Conservation (phyloP, 2,797 vertebrate species). For the Lerista edwardsae region DNA sequence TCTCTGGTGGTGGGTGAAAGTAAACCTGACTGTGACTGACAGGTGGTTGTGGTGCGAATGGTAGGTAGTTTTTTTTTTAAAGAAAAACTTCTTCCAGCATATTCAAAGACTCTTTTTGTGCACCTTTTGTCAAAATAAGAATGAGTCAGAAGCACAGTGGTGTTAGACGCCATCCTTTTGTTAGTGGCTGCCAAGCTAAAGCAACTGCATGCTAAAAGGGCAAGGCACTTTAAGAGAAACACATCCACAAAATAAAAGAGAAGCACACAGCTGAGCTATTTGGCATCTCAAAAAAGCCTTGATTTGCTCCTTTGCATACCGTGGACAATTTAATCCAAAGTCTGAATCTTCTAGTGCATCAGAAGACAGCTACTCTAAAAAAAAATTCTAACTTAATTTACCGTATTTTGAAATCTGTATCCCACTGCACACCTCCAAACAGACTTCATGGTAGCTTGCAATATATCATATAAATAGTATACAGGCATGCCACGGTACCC, state of each 20-base stretch:
- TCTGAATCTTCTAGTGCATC: not conserved
- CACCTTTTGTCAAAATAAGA: conserved; percentile 43
- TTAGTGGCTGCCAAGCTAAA: conserved; percentile 50
- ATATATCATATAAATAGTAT: not conserved
- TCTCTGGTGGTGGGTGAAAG: conserved; percentile 57
- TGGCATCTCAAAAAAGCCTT: conserved; percentile 7
- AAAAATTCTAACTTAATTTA: too few species aligned
- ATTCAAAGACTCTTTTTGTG: conserved; percentile 48
- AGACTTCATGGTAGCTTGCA: not conserved
- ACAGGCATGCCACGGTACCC: too few species aligned
- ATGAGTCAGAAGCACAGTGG: conserved; percentile 52
- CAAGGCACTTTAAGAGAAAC: not conserved
- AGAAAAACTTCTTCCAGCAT: conserved; percentile 20
- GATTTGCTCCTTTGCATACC: not conserved
- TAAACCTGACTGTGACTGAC: conserved; percentile 51
- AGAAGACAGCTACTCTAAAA: not conserved
- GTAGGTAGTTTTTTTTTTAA: not conserved
- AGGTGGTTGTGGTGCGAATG: conserved; percentile 33
- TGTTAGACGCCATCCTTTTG: conserved; percentile 38
- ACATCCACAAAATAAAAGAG: not conserved
- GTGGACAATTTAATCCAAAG: not conserved
- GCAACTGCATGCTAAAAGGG: conserved; percentile 35
- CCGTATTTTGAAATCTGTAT: not conserved
- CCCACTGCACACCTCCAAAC: not conserved
- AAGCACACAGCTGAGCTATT: conserved; percentile 26